These are phyloP conservation scores for Podocnemis expansa DNA, from an alignment of 2,113 vertebrate species.

Conservation along the genomic window DNA sequence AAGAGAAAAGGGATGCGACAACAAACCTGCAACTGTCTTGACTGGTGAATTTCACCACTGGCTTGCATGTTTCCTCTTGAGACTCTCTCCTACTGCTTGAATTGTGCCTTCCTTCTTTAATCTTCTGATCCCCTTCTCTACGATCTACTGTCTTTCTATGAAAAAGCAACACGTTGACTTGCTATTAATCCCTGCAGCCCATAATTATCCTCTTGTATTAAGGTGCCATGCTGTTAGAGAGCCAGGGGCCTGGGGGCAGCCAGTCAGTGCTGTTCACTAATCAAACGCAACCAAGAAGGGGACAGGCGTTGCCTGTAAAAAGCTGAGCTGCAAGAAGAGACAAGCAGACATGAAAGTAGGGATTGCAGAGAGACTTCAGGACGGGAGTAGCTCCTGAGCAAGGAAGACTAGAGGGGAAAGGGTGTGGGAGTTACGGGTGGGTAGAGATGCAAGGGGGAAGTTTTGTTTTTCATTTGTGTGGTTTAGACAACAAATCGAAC, in stretches of 20 bases:
- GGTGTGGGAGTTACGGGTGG: neutral
- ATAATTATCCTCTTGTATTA: neutral
- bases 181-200: neutral
- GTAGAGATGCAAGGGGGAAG: neutral
- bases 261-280: neutral
- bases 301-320: neutral
- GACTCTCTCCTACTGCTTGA: neutral
- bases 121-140: neutral
- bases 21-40: neutral
- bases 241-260: no score
- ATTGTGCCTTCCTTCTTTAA: neutral
- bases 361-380: neutral
- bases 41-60: rapidly evolving
- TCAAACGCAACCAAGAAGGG: neutral
- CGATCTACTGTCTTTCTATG: neutral
- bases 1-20: neutral
- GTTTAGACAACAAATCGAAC: neutral
- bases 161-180: neutral
- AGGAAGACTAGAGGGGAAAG: neutral
- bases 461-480: neutral
- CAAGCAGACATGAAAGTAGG: neutral
- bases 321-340: neutral
- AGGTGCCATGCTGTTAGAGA: neutral
- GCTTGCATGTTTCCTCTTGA: neutral
- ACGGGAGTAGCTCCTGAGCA: neutral